Conservation (phyloP, 2,113 vertebrate species). For the Marcusenius ussheri region DNA sequence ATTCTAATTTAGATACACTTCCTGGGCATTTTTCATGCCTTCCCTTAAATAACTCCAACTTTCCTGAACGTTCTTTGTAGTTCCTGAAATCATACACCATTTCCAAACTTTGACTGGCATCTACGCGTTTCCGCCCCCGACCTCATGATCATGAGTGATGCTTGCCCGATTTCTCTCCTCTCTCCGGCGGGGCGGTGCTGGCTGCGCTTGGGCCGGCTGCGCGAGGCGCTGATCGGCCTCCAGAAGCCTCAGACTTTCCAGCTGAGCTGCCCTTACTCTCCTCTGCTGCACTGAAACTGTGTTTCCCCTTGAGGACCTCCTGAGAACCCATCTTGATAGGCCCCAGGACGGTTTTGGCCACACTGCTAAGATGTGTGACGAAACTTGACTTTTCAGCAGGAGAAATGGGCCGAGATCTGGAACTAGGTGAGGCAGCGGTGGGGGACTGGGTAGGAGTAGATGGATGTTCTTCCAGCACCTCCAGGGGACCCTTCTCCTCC, state of each 20-base stretch:
- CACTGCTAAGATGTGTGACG: constrained; percentile 57
- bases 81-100: constrained; percentile 47
- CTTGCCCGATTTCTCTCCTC: constrained; percentile 39
- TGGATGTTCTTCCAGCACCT: constrained; percentile 77
- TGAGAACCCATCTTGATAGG: constrained; percentile 54
- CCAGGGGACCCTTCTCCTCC: constrained; percentile 74
- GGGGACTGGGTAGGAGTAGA: constrained; percentile 65
- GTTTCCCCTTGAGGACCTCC: constrained; percentile 54
- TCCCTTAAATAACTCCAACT: constrained; percentile 53
- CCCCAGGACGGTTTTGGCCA: constrained; percentile 60
- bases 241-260: constrained; percentile 46
- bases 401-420: constrained; percentile 58
- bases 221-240: constrained; percentile 28
- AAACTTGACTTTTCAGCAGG: constrained; percentile 59
- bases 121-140: not conserved
- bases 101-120: constrained; percentile 42
- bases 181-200: constrained; percentile 41
- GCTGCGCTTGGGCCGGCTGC: constrained; percentile 43
- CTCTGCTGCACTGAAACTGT: constrained; percentile 45
- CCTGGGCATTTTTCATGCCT: constrained; percentile 12
- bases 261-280: constrained; percentile 46
- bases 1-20: constrained; percentile 29
- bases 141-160: constrained; percentile 30
- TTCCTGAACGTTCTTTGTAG: constrained; percentile 62
- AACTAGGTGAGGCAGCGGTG: constrained; percentile 52